Evolutionary conservation across 2,888 invertebrate genomes (phyloP).

Genomic region (Clostera curtula): DNA sequence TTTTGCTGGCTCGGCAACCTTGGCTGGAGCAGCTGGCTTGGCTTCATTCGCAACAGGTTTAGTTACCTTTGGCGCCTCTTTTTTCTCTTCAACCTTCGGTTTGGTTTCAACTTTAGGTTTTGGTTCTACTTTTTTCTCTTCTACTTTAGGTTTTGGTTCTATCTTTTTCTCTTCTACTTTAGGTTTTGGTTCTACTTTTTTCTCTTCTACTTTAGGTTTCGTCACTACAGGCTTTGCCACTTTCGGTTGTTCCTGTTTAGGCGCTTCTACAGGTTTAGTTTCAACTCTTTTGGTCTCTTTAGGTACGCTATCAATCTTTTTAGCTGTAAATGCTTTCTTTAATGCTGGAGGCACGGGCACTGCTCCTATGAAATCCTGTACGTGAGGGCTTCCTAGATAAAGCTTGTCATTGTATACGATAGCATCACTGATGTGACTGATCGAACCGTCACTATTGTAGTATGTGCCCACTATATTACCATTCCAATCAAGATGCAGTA

Average conservation of each 20-base stretch:
- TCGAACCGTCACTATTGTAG: conserved; percentile 75
- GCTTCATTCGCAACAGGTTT: conserved; percentile 14
- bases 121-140: conserved; percentile 11
- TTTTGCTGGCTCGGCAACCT: conserved; percentile 18
- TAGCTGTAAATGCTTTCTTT: conserved; percentile 43
- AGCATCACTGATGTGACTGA: conserved; percentile 77
- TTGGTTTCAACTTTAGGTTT: conserved; percentile 4
- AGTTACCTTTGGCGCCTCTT: conserved; percentile 19
- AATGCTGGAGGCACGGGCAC: conserved; percentile 74
- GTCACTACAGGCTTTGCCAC: too few relatives aligned
- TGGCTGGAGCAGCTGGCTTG: conserved; percentile 14
- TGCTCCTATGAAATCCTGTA: conserved; percentile 76
- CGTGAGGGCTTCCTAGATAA: conserved; percentile 80
- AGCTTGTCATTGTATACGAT: conserved; percentile 78
- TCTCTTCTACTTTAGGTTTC: conserved; percentile 31
- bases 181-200: conserved; percentile 15
- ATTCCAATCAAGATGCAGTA: conserved; percentile 80
- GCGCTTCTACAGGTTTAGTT: conserved; percentile 1
- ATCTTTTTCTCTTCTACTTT: conserved; percentile 12
- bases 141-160: conserved; percentile 9
- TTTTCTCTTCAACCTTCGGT: conserved; percentile 12
- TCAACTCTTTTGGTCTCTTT: too few relatives aligned
- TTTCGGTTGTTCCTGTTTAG: conserved; percentile 31
- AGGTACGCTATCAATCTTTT: too few relatives aligned
- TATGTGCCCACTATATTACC: conserved; percentile 83